These are phyloP conservation scores for Dysdera silvatica DNA, from an alignment of 1,140 invertebrate genomes.

Conservation along the genomic window DNA sequence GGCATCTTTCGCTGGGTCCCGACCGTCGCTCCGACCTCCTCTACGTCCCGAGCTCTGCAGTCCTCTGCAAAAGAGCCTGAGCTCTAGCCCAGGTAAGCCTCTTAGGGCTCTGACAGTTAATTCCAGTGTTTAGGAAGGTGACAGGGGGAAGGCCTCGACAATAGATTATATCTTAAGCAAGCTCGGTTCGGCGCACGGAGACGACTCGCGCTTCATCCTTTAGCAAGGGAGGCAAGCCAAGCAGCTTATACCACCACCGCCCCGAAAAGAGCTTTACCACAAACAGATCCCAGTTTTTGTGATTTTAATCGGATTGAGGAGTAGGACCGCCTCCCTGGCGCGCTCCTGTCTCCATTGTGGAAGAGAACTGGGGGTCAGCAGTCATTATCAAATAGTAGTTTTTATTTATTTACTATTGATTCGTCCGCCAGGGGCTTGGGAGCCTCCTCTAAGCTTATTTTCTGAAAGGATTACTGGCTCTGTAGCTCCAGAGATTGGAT, in stretches of 20 bases:
- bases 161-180: slow-evolving; percentile 31
- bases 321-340: slow-evolving; percentile 25
- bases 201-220: no score
- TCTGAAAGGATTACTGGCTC: slow-evolving; percentile 26
- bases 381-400: slow-evolving; percentile 31
- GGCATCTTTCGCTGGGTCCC: no score
- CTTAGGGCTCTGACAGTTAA: slow-evolving; percentile 30
- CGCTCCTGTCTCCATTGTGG: slow-evolving; percentile 25
- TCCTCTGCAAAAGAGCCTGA: no score
- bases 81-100: slow-evolving; percentile 30
- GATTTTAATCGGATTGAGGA: slow-evolving; percentile 29
- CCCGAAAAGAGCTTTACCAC: slow-evolving; percentile 23
- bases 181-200: no score
- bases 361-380: slow-evolving; percentile 26
- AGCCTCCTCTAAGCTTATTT: slow-evolving; percentile 29
- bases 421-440: slow-evolving; percentile 4
- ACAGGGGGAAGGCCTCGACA: no score
- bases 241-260: slow-evolving; percentile 12
- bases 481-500: slow-evolving; percentile 26
- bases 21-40: no score
- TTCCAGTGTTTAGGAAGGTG: slow-evolving; percentile 31
- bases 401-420: slow-evolving; percentile 32
- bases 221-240: no score
- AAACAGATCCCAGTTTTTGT: slow-evolving; percentile 31
- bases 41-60: no score